phyloP scores from a whole-genome alignment of 2,797 vertebrate species.

The Sebastes steindachneri region DNA sequence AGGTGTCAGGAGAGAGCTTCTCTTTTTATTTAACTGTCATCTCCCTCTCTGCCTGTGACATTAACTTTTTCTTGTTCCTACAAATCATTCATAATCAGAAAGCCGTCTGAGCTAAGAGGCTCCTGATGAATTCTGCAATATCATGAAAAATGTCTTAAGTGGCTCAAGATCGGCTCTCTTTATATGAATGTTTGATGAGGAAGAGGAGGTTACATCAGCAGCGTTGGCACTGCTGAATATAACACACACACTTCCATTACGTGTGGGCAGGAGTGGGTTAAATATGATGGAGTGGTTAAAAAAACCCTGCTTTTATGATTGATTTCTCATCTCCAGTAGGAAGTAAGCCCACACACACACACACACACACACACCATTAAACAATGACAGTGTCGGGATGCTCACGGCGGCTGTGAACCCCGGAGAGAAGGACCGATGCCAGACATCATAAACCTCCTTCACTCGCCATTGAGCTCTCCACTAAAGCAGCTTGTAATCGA shows the following conservation, averaged over 20 bases:
- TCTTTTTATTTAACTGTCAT: background rate
- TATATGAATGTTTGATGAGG: conserved; percentile 60
- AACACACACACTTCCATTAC: conserved; percentile 1
- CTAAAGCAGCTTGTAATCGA: conserved; percentile 61
- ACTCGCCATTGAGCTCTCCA: conserved; percentile 44
- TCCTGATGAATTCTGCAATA: conserved; percentile 50
- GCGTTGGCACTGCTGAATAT: conserved; percentile 14
- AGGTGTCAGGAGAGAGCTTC: conserved; percentile 49
- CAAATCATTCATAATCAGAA: conserved; percentile 46
- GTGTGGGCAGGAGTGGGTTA: conserved; percentile 30
- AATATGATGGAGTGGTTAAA: conserved; percentile 34
- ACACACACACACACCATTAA: background rate
- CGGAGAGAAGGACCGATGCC: conserved; percentile 35
- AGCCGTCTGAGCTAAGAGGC: conserved; percentile 6
- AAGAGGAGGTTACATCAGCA: conserved; percentile 14
- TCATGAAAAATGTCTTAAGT: conserved; percentile 32
- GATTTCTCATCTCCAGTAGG: conserved; percentile 7
- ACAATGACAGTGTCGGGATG: conserved; percentile 18
- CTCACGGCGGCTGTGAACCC: conserved; percentile 14
- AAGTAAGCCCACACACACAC: background rate
- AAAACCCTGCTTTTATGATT: conserved; percentile 16
- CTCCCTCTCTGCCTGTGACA: background rate
- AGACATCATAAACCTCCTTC: conserved; percentile 66
- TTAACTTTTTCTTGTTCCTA: conserved; percentile 32
- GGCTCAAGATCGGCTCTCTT: conserved; percentile 36